Evolutionary conservation across 2,113 vertebrate genomes (phyloP).

Genomic region (Ploceus nigricollis): DNA sequence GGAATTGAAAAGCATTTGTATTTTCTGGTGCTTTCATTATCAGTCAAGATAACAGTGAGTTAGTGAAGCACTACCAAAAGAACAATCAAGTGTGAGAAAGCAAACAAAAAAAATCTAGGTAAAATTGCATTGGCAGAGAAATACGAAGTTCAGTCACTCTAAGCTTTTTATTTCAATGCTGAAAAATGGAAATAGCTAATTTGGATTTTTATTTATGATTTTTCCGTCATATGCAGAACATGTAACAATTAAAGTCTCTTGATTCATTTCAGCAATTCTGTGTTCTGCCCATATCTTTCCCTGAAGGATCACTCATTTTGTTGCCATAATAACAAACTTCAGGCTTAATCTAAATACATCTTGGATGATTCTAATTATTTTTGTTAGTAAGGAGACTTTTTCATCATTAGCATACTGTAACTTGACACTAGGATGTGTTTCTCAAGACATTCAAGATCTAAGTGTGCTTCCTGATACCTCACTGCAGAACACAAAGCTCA

Average conservation of each 20-base stretch:
- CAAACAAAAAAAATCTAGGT: constrained; percentile 36
- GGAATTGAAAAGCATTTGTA: constrained; percentile 52
- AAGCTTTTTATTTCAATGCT: background rate
- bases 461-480: background rate
- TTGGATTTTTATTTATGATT: background rate
- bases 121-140: constrained; percentile 1
- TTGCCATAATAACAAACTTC: background rate
- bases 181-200: background rate
- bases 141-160: background rate
- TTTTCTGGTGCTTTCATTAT: constrained; percentile 59
- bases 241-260: background rate
- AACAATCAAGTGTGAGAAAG: constrained; percentile 27
- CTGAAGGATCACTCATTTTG: background rate
- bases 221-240: background rate
- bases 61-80: constrained; percentile 1
- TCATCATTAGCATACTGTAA: background rate
- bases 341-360: background rate
- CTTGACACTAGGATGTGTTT: background rate
- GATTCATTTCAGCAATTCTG: background rate
- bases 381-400: background rate
- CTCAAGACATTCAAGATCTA: background rate
- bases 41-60: constrained; percentile 47
- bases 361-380: background rate
- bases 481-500: background rate
- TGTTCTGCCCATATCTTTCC: background rate